Base-by-base conservation (phyloP, 2,797 vertebrate species). In the Crenuchus spilurus region DNA sequence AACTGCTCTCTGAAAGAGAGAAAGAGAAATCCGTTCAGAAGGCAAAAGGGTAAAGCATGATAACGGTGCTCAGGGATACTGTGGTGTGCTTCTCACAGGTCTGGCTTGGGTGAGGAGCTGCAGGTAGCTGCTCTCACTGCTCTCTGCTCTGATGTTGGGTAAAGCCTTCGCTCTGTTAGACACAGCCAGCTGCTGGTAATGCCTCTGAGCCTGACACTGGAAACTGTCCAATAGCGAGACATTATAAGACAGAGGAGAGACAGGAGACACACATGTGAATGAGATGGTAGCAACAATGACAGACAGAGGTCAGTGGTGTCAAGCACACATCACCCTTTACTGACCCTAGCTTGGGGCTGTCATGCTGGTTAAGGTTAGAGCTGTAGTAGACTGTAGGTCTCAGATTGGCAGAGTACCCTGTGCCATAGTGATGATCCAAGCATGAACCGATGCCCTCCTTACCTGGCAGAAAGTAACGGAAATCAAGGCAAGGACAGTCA, bases 61-160 rank as follows among this genome's bases (percentile, higher is more conserved):
- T n/a, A n/a, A n/a, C n/a, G n/a, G n/a, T 8, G 1, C n/a, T n/a
- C 2, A 46, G 6, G 18, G n/a, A n/a, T n/a, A n/a, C n/a, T n/a
- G n/a, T n/a, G 49, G 14, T 1, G 24, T 94, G 93, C 90, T 91
- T 90, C 86, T 93, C 94, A 88, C 95, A 94, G 8, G 30, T 14
- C 75, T 70, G 80, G 46, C 77, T 26, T 67, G 63, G 52, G 70
- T 6, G 66, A 57, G 24, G 28, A 73, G 35, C 22, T 80, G 72
- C 37, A 81, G 65, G 42, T 77, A 75, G 62, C 74, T 63, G n/a
- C 80, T 74, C 76, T 79, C 51, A 76, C 73, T 75, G 6, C 6
- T 42, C 75, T 67, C 81, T 79, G 76, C 78, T 24, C 68, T 14
- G 6, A 79, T 1, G 24, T 73, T 82, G 70, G 73, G 77, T 11